These are phyloP conservation scores for Matsumyia berberina DNA, from an alignment of 2,888 invertebrate species.

Conservation along the genomic window DNA sequence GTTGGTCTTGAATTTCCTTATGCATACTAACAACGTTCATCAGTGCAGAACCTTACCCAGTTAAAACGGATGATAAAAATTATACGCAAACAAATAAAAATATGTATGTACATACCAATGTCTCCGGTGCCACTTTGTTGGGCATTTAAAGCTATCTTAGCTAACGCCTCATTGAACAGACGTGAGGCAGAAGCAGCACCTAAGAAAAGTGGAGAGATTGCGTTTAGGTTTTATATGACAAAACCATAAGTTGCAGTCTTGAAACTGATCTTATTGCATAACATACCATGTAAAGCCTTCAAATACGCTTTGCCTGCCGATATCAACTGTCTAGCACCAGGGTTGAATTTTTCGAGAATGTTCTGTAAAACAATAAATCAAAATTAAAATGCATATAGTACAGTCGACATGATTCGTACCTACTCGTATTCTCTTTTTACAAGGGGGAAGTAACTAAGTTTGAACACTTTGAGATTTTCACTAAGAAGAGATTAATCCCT, in stretches of 20 bases:
- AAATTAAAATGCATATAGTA: not conserved
- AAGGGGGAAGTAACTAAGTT: not conserved
- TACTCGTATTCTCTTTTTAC: too few species aligned
- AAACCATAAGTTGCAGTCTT: not conserved
- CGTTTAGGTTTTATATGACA: constrained; percentile 13
- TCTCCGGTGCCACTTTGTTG: constrained; percentile 96
- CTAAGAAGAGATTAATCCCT: too few species aligned
- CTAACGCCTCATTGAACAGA: constrained; percentile 94
- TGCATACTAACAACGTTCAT: constrained; percentile 97
- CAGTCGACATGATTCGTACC: too few species aligned
- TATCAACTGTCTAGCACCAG: constrained; percentile 96
- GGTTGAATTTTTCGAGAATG: constrained; percentile 98
- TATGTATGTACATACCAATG: constrained; percentile 87
- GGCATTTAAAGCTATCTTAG: constrained; percentile 94
- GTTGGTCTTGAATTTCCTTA: constrained; percentile 96
- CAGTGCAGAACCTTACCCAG: constrained; percentile 90
- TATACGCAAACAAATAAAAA: not conserved
- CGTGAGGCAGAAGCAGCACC: constrained; percentile 95
- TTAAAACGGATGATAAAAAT: not conserved
- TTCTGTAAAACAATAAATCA: constrained; percentile 89
- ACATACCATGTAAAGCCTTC: constrained; percentile 96
- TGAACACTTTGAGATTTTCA: too few species aligned
- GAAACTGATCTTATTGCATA: constrained; percentile 20
- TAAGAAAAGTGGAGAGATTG: constrained; percentile 84
- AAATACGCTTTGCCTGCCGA: constrained; percentile 97